A percentile compares a stretch with the other conserved stretches of the same genome.
Evolutionary conservation across 2,113 vertebrate genomes (phyloP).

Genomic region (Gnathonemus longibarbis): DNA sequence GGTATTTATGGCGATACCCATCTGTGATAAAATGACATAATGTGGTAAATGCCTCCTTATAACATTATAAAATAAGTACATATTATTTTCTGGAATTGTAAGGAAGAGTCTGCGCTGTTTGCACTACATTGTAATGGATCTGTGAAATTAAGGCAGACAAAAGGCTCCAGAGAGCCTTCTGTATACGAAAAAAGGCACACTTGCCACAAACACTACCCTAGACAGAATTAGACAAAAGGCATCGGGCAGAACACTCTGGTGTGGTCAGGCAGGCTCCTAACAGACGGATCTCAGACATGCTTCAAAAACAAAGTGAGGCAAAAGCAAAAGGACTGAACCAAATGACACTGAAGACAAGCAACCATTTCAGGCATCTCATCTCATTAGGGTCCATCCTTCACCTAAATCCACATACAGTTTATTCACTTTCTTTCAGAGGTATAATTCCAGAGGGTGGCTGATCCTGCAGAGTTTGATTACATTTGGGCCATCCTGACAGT

Average conservation of each 20-base stretch:
- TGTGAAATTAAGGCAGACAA: background rate
- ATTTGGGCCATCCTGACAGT: constrained; percentile 10
- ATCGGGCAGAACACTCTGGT: background rate
- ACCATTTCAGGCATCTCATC: background rate
- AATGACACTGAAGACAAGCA: background rate
- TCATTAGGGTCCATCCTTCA: background rate
- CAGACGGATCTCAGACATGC: background rate
- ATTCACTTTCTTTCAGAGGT: constrained; percentile 28
- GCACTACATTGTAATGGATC: background rate
- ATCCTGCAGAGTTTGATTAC: constrained; percentile 31
- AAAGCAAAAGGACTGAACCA: background rate
- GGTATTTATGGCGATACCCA: background rate
- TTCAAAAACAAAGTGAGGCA: background rate
- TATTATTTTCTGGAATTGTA: background rate
- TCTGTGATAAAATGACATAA: constrained; percentile 12
- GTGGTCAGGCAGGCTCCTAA: background rate
- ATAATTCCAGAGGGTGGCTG: constrained; percentile 24
- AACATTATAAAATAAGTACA: background rate
- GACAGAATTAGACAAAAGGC: background rate
- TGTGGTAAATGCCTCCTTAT: background rate
- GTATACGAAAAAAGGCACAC: background rate
- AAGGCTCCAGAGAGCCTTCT: background rate
- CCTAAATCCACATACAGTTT: constrained; percentile 24
- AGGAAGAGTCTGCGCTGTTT: background rate
- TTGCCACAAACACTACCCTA: background rate